Conservation (phyloP, 2,797 vertebrate species). For the Macropodus opercularis region DNA sequence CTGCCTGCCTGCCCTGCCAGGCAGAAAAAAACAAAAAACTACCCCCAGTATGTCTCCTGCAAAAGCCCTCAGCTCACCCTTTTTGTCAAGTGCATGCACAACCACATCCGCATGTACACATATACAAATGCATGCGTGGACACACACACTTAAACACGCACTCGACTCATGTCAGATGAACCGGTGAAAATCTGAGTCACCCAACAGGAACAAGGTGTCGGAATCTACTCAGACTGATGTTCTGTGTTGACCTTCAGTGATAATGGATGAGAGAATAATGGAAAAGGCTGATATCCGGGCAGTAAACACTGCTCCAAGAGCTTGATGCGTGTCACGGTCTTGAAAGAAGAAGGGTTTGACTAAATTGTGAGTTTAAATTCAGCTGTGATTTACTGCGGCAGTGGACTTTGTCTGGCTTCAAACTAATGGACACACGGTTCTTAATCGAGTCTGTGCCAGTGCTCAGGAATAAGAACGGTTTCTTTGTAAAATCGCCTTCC, state of each 20-base stretch:
- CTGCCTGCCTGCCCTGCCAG: slow-evolving; percentile 58
- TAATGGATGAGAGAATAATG: slow-evolving; percentile 71
- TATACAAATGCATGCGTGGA: slow-evolving; percentile 27
- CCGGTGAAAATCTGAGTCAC: slow-evolving; percentile 51
- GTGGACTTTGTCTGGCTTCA: slow-evolving; percentile 4
- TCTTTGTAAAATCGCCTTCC: slow-evolving; percentile 11
- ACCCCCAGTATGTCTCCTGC: slow-evolving; percentile 53
- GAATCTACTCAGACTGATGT: slow-evolving; percentile 60
- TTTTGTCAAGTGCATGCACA: slow-evolving; percentile 46
- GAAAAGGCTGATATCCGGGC: slow-evolving; percentile 57
- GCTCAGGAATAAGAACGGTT: neutral
- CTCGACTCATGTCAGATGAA: slow-evolving; percentile 56
- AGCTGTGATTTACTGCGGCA: slow-evolving; percentile 18
- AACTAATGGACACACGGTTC: slow-evolving; percentile 1
- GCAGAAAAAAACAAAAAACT: slow-evolving; percentile 47
- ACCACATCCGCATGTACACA: slow-evolving; percentile 35
- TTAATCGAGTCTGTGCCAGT: neutral
- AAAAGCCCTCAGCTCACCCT: slow-evolving; percentile 48
- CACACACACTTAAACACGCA: slow-evolving; percentile 6
- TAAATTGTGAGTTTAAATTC: slow-evolving; percentile 20
- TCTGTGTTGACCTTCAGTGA: slow-evolving; percentile 68
- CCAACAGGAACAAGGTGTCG: slow-evolving; percentile 65
- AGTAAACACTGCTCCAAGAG: slow-evolving; percentile 31
- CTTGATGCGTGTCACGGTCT: slow-evolving; percentile 41
- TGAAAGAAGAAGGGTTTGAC: slow-evolving; percentile 11